Percentiles rank a stretch among this genome's conserved stretches.
phyloP scores from a whole-genome alignment of 2,888 invertebrate genomes.

The Tetrapedia diversipes region DNA sequence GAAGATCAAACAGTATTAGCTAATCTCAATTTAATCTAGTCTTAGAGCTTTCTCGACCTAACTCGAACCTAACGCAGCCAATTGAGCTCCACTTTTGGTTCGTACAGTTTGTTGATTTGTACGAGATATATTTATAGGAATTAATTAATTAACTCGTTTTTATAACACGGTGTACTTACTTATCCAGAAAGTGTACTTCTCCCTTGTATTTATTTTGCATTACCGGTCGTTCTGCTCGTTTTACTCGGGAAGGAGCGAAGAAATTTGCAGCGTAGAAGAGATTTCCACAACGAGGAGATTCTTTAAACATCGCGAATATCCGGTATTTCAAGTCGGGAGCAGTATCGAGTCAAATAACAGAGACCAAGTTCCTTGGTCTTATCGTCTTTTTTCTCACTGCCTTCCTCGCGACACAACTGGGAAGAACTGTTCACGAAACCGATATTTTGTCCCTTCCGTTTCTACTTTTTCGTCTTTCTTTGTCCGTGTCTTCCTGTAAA shows the following conservation, averaged over 20 bases:
- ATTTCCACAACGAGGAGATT: slow-evolving; percentile 7
- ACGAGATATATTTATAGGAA: slow-evolving; percentile 8
- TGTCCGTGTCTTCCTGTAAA: not conserved
- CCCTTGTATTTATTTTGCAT: slow-evolving; percentile 28
- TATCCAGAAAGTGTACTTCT: not conserved
- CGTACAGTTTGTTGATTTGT: not conserved
- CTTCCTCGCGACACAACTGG: slow-evolving; percentile 36
- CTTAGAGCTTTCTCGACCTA: slow-evolving; percentile 32
- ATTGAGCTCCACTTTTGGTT: not conserved
- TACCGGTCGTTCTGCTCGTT: slow-evolving; percentile 3
- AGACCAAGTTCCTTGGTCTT: slow-evolving; percentile 31
- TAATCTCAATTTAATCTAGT: slow-evolving; percentile 29
- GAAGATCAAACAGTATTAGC: slow-evolving; percentile 33
- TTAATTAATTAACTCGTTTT: slow-evolving; percentile 30
- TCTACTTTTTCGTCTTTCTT: not conserved
- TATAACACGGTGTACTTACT: not conserved
- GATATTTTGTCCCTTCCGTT: slow-evolving; percentile 34
- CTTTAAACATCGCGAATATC: slow-evolving; percentile 36
- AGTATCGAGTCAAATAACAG: slow-evolving; percentile 42
- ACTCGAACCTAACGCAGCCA: slow-evolving; percentile 2
- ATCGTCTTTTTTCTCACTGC: slow-evolving; percentile 45
- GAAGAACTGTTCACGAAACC: slow-evolving; percentile 48
- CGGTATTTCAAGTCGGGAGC: slow-evolving; percentile 24
- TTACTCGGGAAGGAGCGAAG: not conserved
- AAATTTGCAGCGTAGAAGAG: not conserved